Percentiles rank a stretch among this genome's conserved stretches.
These are phyloP conservation scores for Argyrosomus regius DNA, from an alignment of 2,797 vertebrate species.

Conservation along the genomic window DNA sequence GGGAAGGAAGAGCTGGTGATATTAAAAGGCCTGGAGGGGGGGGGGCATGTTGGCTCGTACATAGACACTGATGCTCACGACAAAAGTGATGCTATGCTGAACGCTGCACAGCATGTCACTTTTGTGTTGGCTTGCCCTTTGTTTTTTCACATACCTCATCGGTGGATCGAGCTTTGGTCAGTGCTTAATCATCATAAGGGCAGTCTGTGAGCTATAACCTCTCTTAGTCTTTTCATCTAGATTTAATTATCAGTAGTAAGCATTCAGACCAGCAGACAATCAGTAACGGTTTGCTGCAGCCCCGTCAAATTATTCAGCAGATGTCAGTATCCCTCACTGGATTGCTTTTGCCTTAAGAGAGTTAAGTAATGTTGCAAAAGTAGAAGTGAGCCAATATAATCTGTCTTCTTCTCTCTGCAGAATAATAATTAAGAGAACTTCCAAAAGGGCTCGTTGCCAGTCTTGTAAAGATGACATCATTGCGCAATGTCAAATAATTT, in stretches of 20 bases:
- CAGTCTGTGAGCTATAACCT: constrained; percentile 64
- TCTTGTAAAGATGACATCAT: constrained; percentile 86
- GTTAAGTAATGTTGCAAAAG: constrained; percentile 76
- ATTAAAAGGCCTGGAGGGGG: constrained; percentile 51
- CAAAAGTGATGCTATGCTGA: constrained; percentile 61
- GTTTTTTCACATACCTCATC: constrained; percentile 70
- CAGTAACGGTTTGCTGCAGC: constrained; percentile 66
- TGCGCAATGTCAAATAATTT: constrained; percentile 82
- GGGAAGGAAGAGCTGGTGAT: constrained; percentile 56
- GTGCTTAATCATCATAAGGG: constrained; percentile 66
- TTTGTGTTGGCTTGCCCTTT: constrained; percentile 69
- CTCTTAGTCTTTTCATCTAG: constrained; percentile 51
- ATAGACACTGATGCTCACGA: constrained; percentile 67
- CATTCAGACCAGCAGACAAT: constrained; percentile 50
- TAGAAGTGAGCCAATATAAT: constrained; percentile 71
- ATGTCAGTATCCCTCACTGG: constrained; percentile 72
- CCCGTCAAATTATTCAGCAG: constrained; percentile 82
- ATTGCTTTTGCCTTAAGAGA: constrained; percentile 65
- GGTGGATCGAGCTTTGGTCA: constrained; percentile 55
- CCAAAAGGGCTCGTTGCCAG: constrained; percentile 84
- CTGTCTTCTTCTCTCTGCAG: constrained; percentile 69
- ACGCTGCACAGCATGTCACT: constrained; percentile 60
- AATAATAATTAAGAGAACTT: constrained; percentile 85
- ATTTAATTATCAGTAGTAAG: constrained; percentile 58
- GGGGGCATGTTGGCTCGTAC: constrained; percentile 46